These are phyloP conservation scores for Cirrhinus molitorella DNA, from an alignment of 2,797 vertebrate species.

Conservation along the genomic window DNA sequence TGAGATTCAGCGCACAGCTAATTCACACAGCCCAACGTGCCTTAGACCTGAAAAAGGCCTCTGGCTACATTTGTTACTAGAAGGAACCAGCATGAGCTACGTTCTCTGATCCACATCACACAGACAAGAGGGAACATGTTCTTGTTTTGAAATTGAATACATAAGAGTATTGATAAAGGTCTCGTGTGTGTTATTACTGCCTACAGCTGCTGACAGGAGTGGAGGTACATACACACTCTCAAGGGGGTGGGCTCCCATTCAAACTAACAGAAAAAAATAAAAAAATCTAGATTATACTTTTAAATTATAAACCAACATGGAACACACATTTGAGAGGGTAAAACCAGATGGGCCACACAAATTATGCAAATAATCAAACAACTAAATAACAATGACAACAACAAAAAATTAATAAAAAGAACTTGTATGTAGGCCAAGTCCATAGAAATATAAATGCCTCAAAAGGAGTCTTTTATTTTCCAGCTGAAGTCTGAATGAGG, in stretches of 20 bases:
- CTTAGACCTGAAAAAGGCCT: slow-evolving; percentile 63
- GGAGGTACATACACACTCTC: slow-evolving; percentile 61
- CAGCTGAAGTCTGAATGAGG: background rate
- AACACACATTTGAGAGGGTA: background rate
- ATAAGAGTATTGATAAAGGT: slow-evolving; percentile 77
- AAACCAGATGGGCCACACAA: background rate
- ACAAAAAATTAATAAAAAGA: background rate
- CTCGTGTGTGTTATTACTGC: slow-evolving; percentile 77
- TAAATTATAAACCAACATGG: background rate
- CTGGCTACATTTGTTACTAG: slow-evolving; percentile 67
- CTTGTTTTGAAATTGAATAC: slow-evolving; percentile 78
- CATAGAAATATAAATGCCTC: background rate
- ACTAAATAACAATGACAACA: background rate
- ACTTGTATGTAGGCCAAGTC: background rate
- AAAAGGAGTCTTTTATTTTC: background rate
- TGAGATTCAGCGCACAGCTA: slow-evolving; percentile 54
- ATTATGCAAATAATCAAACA: background rate
- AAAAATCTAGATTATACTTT: background rate
- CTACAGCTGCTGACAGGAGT: slow-evolving; percentile 71
- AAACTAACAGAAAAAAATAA: background rate
- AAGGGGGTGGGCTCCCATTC: slow-evolving; percentile 32
- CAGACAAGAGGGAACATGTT: slow-evolving; percentile 59
- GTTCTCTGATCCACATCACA: slow-evolving; percentile 56
- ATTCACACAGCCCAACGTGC: slow-evolving; percentile 22
- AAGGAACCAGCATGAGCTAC: slow-evolving; percentile 49